Evolutionary conservation across 1,140 invertebrate genomes (phyloP).

Genomic region (Drosophila persimilis): DNA sequence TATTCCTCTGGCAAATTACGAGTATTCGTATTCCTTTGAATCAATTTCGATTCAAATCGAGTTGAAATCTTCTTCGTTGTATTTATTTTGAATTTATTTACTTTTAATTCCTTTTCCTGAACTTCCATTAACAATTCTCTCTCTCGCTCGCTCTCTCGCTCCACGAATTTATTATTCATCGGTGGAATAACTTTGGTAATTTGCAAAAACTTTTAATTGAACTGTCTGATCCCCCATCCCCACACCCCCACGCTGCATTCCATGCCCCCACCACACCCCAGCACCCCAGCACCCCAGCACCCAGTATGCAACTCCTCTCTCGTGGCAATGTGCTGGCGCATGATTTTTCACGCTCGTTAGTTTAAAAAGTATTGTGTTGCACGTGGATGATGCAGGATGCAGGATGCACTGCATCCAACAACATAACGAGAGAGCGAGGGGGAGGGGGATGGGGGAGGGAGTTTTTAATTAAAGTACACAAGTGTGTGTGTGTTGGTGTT

Average conservation of each 20-base stretch:
- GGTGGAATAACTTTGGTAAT: conserved; percentile 52
- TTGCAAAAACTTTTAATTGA: conserved; percentile 59
- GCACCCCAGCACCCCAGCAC: background rate
- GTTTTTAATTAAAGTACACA: conserved; percentile 79
- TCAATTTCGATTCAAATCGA: background rate
- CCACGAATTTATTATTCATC: conserved; percentile 53
- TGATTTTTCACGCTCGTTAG: conserved; percentile 78
- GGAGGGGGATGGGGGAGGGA: conserved; percentile 3
- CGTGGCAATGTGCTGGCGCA: conserved; percentile 53
- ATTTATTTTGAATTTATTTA: conserved; percentile 26
- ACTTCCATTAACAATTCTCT: conserved; percentile 35
- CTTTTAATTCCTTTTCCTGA: conserved; percentile 40
- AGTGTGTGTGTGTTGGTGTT: conserved; percentile 21
- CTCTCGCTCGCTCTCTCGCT: background rate
- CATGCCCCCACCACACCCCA: background rate
- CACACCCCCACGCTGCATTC: background rate
- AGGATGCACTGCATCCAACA: conserved; percentile 47
- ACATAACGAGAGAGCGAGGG: conserved; percentile 7
- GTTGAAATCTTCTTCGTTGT: conserved; percentile 11
- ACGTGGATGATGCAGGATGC: conserved; percentile 24
- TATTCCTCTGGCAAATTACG: too few species aligned
- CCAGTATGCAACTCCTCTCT: too few species aligned
- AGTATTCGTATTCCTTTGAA: too few species aligned
- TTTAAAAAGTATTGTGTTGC: conserved; percentile 57
- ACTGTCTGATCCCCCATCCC: conserved; percentile 25